phyloP scores from a whole-genome alignment of 1,140 invertebrate genomes.

The Hylaeus anthracinus region DNA sequence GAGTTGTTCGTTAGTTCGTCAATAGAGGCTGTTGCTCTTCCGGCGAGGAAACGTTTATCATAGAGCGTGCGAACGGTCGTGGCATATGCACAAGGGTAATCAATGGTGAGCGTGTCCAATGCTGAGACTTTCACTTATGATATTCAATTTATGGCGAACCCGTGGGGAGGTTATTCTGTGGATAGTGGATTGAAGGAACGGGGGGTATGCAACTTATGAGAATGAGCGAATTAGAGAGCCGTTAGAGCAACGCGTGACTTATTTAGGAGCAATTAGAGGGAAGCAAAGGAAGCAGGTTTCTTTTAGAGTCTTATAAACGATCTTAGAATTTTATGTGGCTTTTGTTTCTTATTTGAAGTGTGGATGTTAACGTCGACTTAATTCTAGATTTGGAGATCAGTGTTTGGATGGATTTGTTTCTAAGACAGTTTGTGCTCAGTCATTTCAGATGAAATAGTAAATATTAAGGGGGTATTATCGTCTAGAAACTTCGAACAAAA shows the following conservation, averaged over 20 bases:
- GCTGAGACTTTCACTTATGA: conserved; percentile 12
- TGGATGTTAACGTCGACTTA: too few relatives aligned
- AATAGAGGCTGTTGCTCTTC: not conserved
- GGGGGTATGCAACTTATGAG: not conserved
- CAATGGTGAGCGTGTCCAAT: conserved; percentile 11
- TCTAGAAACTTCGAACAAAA: too few relatives aligned
- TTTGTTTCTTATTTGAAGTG: too few relatives aligned
- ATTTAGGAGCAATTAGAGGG: not conserved
- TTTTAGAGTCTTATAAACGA: too few relatives aligned
- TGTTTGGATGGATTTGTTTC: too few relatives aligned
- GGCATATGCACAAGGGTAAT: conserved; percentile 2
- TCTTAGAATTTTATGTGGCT: too few relatives aligned
- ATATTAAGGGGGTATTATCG: too few relatives aligned
- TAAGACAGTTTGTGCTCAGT: too few relatives aligned
- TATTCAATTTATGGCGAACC: not conserved
- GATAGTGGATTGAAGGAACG: not conserved
- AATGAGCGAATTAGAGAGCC: not conserved
- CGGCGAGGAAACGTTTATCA: conserved; percentile 22
- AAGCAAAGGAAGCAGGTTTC: not conserved
- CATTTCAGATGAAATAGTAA: too few relatives aligned
- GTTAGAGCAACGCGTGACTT: not conserved
- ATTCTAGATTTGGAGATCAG: too few relatives aligned
- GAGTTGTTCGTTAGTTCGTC: not conserved
- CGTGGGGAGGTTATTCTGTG: not conserved
- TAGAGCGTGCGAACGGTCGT: conserved; percentile 11